Percentiles rank a stretch among this genome's conserved stretches.
Conservation (phyloP, 2,797 vertebrate genomes). For the Bucorvus abyssinicus region DNA sequence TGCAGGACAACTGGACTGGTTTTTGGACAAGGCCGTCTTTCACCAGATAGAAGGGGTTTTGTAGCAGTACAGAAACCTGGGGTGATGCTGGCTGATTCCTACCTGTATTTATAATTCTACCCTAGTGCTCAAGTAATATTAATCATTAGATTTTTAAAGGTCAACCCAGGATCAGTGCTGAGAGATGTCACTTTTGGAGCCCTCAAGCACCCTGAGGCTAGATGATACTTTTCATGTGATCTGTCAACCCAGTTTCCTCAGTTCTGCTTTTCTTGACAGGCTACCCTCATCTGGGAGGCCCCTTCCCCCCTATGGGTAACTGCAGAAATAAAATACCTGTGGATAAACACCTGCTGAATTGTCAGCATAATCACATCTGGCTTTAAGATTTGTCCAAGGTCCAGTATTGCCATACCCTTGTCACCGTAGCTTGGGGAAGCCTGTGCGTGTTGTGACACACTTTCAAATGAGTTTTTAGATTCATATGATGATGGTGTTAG, state of each 20-base stretch:
- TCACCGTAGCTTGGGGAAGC: background rate
- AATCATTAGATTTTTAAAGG: background rate
- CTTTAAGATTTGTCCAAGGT: background rate
- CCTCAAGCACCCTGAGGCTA: background rate
- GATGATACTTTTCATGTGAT: fast-evolving
- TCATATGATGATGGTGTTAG: fast-evolving
- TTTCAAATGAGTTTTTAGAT: background rate
- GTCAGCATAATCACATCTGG: background rate
- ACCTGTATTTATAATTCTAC: background rate
- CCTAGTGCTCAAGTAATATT: background rate
- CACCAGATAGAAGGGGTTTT: fast-evolving
- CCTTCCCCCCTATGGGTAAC: background rate
- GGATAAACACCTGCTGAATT: fast-evolving
- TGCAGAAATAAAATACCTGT: background rate
- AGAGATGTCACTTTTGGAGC: background rate
- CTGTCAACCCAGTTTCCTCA: background rate
- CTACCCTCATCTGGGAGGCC: background rate
- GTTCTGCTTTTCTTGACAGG: background rate
- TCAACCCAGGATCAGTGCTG: background rate
- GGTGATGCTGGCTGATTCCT: background rate
- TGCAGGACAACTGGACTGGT: fast-evolving
- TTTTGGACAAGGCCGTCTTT: background rate
- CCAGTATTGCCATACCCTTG: background rate
- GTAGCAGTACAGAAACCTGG: background rate
- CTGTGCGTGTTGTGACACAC: background rate